Conservation (phyloP, 2,113 vertebrate genomes). For the Regulus satrapa region DNA sequence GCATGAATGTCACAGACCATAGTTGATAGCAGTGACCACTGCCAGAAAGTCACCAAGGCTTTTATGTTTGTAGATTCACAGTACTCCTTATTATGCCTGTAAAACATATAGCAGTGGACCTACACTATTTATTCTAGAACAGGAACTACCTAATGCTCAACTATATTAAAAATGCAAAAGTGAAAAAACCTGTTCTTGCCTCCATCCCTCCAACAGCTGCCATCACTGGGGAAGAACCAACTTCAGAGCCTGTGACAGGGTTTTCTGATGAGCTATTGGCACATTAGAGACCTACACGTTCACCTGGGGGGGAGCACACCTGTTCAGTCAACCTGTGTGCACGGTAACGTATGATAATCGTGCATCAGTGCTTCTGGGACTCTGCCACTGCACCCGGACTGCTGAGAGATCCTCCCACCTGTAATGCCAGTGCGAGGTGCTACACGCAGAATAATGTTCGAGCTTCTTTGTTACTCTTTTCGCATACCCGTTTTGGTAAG, state of each 20-base stretch:
- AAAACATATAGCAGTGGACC: not conserved
- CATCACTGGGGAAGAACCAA: not conserved
- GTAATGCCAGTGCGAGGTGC: not conserved
- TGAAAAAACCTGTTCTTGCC: not conserved
- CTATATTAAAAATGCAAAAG: not conserved
- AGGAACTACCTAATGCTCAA: not conserved
- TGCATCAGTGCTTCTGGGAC: not conserved
- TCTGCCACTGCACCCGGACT: not conserved
- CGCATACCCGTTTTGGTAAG: not conserved
- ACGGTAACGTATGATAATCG: not conserved
- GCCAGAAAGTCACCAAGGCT: not conserved
- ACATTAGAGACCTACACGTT: not conserved
- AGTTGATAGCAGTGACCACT: not conserved
- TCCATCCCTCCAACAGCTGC: not conserved
- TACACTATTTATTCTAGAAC: not conserved
- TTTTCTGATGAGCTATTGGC: conserved; percentile 11
- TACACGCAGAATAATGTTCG: not conserved
- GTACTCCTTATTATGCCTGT: conserved; percentile 2
- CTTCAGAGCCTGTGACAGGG: not conserved
- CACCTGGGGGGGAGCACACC: conserved; percentile 36
- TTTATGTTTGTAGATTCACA: not conserved
- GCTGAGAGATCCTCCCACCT: not conserved
- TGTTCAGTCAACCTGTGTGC: not conserved
- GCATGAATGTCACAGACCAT: not conserved
- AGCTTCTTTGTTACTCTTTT: not conserved